phyloP scores from a whole-genome alignment of 2,888 invertebrate species.

The Trisateles emortualis region DNA sequence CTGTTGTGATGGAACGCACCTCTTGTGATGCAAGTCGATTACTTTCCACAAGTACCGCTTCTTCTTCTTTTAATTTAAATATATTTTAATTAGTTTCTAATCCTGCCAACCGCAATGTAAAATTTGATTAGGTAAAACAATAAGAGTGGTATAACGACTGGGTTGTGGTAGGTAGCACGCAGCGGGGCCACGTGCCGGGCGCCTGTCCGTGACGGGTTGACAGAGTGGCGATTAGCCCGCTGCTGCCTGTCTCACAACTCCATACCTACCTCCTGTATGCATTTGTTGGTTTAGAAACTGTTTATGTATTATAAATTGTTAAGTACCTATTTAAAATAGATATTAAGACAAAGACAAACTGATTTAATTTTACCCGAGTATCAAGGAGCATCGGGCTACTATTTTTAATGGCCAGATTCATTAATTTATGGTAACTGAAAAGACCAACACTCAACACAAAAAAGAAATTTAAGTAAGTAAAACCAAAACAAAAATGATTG shows the following conservation, averaged over 20 bases:
- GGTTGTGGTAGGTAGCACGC: constrained; percentile 52
- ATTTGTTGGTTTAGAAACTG: constrained; percentile 15
- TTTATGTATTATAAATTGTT: neutral
- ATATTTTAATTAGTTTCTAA: constrained; percentile 14
- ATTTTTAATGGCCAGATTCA: no score
- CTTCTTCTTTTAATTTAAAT: neutral
- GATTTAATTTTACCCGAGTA: no score
- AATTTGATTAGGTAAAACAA: constrained; percentile 30
- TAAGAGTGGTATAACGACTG: constrained; percentile 19
- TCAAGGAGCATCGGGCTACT: no score
- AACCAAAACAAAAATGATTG: no score
- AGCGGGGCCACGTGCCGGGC: constrained; percentile 53
- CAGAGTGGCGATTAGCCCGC: constrained; percentile 77
- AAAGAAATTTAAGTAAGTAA: no score
- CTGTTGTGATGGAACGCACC: no score
- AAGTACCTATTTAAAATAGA: neutral
- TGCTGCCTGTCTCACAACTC: constrained; percentile 59
- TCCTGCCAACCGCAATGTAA: constrained; percentile 21
- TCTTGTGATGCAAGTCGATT: no score
- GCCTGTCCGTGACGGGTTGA: constrained; percentile 73
- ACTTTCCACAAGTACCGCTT: no score
- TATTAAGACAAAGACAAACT: no score
- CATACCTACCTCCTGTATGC: constrained; percentile 29
- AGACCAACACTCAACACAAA: no score
- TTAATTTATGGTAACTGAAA: no score